These are phyloP conservation scores for Bedellia somnulentella DNA, from an alignment of 2,888 invertebrate species.

Conservation along the genomic window DNA sequence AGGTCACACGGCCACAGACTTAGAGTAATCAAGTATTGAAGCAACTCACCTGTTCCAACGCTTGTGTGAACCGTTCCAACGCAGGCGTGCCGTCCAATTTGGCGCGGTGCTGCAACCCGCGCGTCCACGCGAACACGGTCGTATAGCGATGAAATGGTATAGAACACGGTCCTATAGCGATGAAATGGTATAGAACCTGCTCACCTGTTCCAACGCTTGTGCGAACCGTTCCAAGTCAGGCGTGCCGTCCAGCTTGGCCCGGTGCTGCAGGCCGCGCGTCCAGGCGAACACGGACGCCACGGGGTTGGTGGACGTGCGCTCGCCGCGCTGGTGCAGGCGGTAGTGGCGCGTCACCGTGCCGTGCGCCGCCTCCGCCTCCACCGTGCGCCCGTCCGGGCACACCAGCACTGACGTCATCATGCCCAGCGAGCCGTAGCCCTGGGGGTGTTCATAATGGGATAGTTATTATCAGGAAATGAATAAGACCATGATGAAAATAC, in stretches of 20 bases:
- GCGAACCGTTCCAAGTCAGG: conserved; percentile 74
- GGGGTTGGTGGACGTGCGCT: conserved; percentile 86
- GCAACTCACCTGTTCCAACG: conserved; percentile 75
- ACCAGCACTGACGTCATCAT: conserved; percentile 90
- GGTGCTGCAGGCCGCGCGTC: conserved; percentile 82
- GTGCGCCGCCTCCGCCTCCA: conserved; percentile 91
- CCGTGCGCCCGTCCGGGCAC: conserved; percentile 82
- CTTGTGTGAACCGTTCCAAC: conserved; percentile 79
- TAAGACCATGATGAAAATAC: no score
- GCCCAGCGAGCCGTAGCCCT: conserved; percentile 80
- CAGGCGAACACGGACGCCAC: conserved; percentile 91
- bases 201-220: conserved; percentile 67
- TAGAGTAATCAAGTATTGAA: no score
- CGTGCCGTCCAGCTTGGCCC: conserved; percentile 80
- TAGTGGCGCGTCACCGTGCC: conserved; percentile 91
- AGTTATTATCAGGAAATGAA: no score
- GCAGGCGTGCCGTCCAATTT: conserved; percentile 84
- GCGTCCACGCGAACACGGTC: conserved; percentile 98
- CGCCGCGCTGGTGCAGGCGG: conserved; percentile 84
- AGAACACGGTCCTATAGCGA: no score
- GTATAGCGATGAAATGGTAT: no score
- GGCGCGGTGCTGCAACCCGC: conserved; percentile 90
- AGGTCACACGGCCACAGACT: no score
- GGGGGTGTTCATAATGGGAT: no score
- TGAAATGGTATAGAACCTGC: no score